Conservation (phyloP, 2,113 vertebrate species). For the Pachypanchax playfairii region DNA sequence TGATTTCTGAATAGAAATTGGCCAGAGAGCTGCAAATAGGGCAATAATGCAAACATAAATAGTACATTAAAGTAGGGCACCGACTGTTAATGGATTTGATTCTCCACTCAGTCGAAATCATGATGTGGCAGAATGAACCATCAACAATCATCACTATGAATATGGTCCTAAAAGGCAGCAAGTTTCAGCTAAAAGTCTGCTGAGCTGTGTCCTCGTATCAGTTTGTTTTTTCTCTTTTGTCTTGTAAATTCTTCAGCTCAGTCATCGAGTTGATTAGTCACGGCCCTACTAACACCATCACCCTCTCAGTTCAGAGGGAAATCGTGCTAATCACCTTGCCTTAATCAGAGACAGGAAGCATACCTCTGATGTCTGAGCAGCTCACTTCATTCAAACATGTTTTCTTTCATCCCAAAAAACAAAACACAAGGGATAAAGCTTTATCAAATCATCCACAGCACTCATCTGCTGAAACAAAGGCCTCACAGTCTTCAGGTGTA, state of each 20-base stretch:
- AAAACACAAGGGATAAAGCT: neutral
- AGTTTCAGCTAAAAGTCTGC: too few species aligned
- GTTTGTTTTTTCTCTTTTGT: neutral
- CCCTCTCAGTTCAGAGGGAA: neutral
- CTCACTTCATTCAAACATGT: neutral
- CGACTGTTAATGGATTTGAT: constrained; percentile 28
- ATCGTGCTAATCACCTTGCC: neutral
- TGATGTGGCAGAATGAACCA: neutral
- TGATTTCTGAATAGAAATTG: constrained; percentile 48
- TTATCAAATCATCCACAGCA: neutral
- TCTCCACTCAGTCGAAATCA: neutral
- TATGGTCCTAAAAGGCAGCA: neutral
- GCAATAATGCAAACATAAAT: constrained; percentile 42
- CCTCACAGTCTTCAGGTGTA: too few species aligned
- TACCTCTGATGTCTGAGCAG: neutral
- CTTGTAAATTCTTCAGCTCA: too few species aligned
- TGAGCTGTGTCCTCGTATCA: too few species aligned
- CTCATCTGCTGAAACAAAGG: neutral
- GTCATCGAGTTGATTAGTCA: too few species aligned
- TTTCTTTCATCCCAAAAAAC: neutral
- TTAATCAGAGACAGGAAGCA: neutral
- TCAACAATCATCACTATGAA: neutral
- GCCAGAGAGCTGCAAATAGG: constrained; percentile 26
- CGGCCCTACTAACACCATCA: neutral
- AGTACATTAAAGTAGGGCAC: constrained; percentile 46